These are phyloP conservation scores for Forbesichthys agassizii DNA, from an alignment of 2,113 vertebrate species.

Conservation along the genomic window DNA sequence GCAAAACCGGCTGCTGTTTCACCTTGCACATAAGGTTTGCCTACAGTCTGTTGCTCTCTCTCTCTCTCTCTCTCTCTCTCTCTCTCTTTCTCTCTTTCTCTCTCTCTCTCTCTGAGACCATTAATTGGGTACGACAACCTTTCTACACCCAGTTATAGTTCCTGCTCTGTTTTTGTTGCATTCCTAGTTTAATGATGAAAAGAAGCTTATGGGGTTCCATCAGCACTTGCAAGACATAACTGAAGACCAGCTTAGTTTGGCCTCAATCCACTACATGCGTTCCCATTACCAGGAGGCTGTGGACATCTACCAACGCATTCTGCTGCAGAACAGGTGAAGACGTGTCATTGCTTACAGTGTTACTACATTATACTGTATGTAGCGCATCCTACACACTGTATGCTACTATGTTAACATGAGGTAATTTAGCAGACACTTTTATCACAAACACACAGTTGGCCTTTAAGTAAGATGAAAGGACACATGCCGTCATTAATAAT, in stretches of 20 bases:
- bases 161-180: too few relatives aligned
- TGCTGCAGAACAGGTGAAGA: conserved; percentile 88
- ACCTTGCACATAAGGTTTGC: conserved; percentile 96
- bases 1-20: conserved; percentile 95
- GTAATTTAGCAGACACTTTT: neutral
- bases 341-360: neutral
- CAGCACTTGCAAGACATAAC: conserved; percentile 96
- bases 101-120: neutral
- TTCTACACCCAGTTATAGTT: neutral
- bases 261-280: conserved; percentile 98
- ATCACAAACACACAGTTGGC: too few relatives aligned
- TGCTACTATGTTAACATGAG: too few relatives aligned
- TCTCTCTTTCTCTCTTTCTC: neutral
- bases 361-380: neutral
- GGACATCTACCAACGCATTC: conserved; percentile 95
- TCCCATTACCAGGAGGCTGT: conserved; percentile 98
- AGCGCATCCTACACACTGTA: too few relatives aligned
- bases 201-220: conserved; percentile 95
- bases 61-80: neutral
- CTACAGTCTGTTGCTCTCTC: conserved; percentile 7
- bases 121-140: neutral
- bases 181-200: conserved; percentile 91
- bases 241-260: conserved; percentile 96
- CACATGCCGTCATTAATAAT: too few relatives aligned
- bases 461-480: too few relatives aligned